Conservation (phyloP, 1,140 invertebrate species). For the Brachionus angularis region DNA sequence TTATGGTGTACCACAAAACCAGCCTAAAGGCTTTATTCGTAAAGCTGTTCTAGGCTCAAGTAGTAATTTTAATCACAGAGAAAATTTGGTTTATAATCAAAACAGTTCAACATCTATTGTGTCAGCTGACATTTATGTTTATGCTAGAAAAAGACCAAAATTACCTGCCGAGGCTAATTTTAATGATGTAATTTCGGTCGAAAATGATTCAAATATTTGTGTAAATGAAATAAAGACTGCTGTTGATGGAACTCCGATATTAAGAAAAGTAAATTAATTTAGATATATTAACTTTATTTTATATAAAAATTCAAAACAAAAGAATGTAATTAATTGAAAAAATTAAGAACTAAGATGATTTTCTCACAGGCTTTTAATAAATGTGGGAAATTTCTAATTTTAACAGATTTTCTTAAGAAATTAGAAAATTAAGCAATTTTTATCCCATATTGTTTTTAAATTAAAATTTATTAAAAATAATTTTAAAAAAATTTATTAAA, state of each 20-base stretch:
- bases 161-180: not conserved
- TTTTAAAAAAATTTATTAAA: not conserved
- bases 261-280: conserved; percentile 34
- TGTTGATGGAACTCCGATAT: conserved; percentile 22
- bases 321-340: too few species aligned
- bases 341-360: too few species aligned
- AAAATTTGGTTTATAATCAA: not conserved
- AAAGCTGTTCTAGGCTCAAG: too few species aligned
- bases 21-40: not conserved
- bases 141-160: conserved; percentile 23
- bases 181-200: not conserved
- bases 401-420: too few species aligned
- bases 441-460: too few species aligned
- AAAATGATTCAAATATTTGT: not conserved
- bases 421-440: too few species aligned
- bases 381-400: too few species aligned
- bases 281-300: too few species aligned
- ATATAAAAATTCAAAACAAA: not conserved
- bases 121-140: conserved; percentile 30
- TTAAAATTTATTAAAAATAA: not conserved
- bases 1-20: conserved; percentile 19
- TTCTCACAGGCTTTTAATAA: too few species aligned
- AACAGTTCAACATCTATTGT: not conserved
- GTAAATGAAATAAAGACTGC: not conserved
- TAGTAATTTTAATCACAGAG: too few species aligned